Conservation (phyloP, 2,888 invertebrate genomes). For the Mystacides longicornis region DNA sequence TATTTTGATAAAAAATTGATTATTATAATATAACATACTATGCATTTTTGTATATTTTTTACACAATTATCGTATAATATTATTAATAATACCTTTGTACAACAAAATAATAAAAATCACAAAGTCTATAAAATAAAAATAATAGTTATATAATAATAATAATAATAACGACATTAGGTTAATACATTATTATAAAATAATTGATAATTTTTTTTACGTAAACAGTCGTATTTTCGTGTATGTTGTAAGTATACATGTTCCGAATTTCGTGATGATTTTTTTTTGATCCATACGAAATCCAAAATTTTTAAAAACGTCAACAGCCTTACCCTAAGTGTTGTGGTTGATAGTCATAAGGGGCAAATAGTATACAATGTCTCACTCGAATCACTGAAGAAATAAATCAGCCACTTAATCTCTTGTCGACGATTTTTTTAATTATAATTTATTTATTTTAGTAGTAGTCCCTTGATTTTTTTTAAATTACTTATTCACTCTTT, state of each 20-base stretch:
- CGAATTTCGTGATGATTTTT: not conserved
- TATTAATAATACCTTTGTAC: conserved; percentile 17
- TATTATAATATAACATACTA: not conserved
- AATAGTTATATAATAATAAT: too few relatives aligned
- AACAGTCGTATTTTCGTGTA: not conserved
- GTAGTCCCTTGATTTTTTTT: not conserved
- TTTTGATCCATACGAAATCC: not conserved
- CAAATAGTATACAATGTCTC: not conserved
- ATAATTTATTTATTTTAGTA: not conserved
- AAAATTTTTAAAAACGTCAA: not conserved
- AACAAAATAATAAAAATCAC: conserved; percentile 23
- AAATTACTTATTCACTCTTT: not conserved
- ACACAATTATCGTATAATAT: conserved; percentile 23
- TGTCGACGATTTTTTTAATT: not conserved
- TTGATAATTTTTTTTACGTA: not conserved
- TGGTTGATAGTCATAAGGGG: not conserved
- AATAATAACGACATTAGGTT: not conserved
- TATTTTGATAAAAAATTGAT: conserved; percentile 1
- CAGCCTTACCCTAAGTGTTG: too few relatives aligned
- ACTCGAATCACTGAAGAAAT: not conserved
- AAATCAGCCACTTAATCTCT: not conserved
- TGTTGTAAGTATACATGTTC: not conserved
- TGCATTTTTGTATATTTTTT: too few relatives aligned
- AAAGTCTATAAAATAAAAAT: conserved; percentile 7
- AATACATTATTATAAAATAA: too few relatives aligned